Evolutionary conservation across 1,140 invertebrate species (phyloP).

Genomic region (silkworm (Bombyx mori)): ASM3026992v2 NC_085117.1:15665501-15666000

Average conservation of each 20-base stretch:
- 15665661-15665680: constrained; percentile 91
- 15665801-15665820: constrained; percentile 94
- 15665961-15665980: constrained; percentile 22
- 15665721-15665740: constrained; percentile 93
- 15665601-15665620: constrained; percentile 96
- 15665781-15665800: constrained; percentile 95
- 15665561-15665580: constrained; percentile 97
- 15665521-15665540: constrained; percentile 89
- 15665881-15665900: constrained; percentile 80
- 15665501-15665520: constrained; percentile 91
- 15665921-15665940: constrained; percentile 17
- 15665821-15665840: constrained; percentile 94
- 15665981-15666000: constrained; percentile 32
- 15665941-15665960: constrained; percentile 33
- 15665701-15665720: constrained; percentile 96
- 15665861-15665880: constrained; percentile 87
- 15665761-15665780: constrained; percentile 99
- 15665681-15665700: constrained; percentile 90
- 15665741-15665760: constrained; percentile 95
- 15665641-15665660: constrained; percentile 95
- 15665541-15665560: constrained; percentile 92
- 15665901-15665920: constrained; percentile 44
- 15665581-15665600: constrained; percentile 98
- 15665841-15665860: constrained; percentile 92
- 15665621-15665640: constrained; percentile 95